phyloP scores from a whole-genome alignment of 2,888 invertebrate genomes.

The Xanthia icteritia region DNA sequence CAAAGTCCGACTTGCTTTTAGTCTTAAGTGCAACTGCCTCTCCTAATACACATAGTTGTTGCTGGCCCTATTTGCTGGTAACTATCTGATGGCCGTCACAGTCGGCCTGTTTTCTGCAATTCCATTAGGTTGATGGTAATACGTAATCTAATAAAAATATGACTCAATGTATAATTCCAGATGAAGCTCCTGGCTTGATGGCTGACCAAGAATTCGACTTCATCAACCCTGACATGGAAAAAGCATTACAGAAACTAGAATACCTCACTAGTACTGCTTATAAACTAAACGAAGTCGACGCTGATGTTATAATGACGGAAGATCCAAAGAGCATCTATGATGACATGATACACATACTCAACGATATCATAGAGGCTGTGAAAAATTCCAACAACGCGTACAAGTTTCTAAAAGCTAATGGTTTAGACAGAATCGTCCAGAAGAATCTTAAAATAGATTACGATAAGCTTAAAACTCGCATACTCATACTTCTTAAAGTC shows the following conservation, averaged over 20 bases:
- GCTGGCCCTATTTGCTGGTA: too few relatives aligned
- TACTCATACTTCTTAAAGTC: slow-evolving; percentile 74
- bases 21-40: too few relatives aligned
- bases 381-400: slow-evolving; percentile 72
- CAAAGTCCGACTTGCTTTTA: too few relatives aligned
- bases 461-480: slow-evolving; percentile 69
- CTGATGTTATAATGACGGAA: slow-evolving; percentile 58
- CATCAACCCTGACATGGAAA: slow-evolving; percentile 59
- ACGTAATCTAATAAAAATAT: too few relatives aligned
- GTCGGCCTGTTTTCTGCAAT: too few relatives aligned
- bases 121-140: too few relatives aligned
- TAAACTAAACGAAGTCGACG: slow-evolving; percentile 56
- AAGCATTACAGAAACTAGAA: slow-evolving; percentile 69
- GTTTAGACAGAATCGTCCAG: slow-evolving; percentile 75
- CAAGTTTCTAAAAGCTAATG: slow-evolving; percentile 77
- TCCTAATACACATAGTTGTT: too few relatives aligned
- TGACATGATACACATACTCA: slow-evolving; percentile 68
- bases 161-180: slow-evolving; percentile 30
- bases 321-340: slow-evolving; percentile 67
- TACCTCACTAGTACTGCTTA: slow-evolving; percentile 51
- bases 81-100: too few relatives aligned
- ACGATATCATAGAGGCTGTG: slow-evolving; percentile 71
- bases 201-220: not conserved
- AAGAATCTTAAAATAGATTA: slow-evolving; percentile 68
- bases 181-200: not conserved